Conservation (phyloP, 2,888 invertebrate species). For the Lomographa bimaculata region DNA sequence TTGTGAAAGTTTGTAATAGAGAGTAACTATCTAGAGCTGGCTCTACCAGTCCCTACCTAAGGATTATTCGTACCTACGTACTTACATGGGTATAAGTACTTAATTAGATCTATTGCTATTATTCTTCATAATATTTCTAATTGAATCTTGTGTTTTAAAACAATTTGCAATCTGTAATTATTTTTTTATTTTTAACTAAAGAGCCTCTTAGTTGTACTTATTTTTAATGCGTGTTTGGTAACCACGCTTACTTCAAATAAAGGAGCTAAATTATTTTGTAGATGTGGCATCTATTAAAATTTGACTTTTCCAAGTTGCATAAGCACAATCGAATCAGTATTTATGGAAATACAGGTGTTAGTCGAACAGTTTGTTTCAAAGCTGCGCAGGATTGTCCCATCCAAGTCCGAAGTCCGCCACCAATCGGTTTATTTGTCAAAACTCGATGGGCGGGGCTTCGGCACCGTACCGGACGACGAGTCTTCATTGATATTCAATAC, state of each 20-base stretch:
- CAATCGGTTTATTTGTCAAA: conserved; percentile 75
- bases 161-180: too few relatives aligned
- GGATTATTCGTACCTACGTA: too few relatives aligned
- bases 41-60: too few relatives aligned
- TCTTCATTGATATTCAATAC: conserved; percentile 28
- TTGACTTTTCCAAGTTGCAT: conserved; percentile 30
- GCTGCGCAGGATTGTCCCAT: conserved; percentile 74
- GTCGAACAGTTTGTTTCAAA: conserved; percentile 52
- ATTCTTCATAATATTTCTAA: too few relatives aligned
- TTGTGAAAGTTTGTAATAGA: conserved; percentile 29
- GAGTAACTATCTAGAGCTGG: too few relatives aligned
- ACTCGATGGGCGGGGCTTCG: conserved; percentile 63
- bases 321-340: conserved; percentile 38
- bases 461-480: conserved; percentile 34
- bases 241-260: neutral
- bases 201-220: too few relatives aligned
- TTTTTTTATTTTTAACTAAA: too few relatives aligned
- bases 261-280: neutral
- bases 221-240: too few relatives aligned
- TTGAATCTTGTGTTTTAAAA: too few relatives aligned
- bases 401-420: conserved; percentile 52
- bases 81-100: too few relatives aligned
- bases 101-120: too few relatives aligned
- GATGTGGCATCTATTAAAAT: conserved; percentile 29
- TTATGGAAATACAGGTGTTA: conserved; percentile 48